Evolutionary conservation across 2,113 vertebrate species (phyloP), one percentile per base, ranked within the genome.

Genomic region (Dendrocopos noguchii): DNA sequence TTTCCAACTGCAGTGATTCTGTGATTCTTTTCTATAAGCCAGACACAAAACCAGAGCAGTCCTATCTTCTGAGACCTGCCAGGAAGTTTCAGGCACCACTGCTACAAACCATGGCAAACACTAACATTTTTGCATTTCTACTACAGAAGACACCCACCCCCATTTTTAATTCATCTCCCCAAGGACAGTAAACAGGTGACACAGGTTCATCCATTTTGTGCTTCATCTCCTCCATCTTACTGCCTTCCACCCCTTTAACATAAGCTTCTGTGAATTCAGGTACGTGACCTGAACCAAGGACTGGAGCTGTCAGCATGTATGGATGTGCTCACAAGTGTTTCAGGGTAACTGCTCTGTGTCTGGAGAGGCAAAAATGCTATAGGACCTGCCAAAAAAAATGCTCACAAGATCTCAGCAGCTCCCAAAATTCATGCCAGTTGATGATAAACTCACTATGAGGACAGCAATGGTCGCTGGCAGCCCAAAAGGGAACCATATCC

Each of bases 301-400:
- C 7, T 59, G 52, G 3, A 39, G 56, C 60, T 67, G 34, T 33
- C 46, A 47, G 52, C 50, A 90, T 15, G 56, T 27, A 56, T 46
- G 34, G 65, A 78, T 0, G 0, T 12, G 31, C 52, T 5, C 11
- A 24, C 3, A 4, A 4, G 46, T 22, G 18, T 42, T 60, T 80
- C 20, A 0, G 0, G 0, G 20, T 2, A 0, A 36, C 28, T 53
- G 22, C 24, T 72, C 33, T 44, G 13, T 13, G 8, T 25, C 33
- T 6, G 8, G 13, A 77, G 36, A 74, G 24, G 25, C 18, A 55
- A 50, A 78, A 90, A 34, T 3, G 19, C 53, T n/a, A 11, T 24
- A 31, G 50, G 36, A 31, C 17, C 3, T 44, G 10, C 6, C 29
- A 75, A 57, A 91, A 46, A 22, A 77, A 64, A 42, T 25, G 8